Evolutionary conservation across 2,888 invertebrate genomes (phyloP).

Genomic region (Polyploca ridens): DNA sequence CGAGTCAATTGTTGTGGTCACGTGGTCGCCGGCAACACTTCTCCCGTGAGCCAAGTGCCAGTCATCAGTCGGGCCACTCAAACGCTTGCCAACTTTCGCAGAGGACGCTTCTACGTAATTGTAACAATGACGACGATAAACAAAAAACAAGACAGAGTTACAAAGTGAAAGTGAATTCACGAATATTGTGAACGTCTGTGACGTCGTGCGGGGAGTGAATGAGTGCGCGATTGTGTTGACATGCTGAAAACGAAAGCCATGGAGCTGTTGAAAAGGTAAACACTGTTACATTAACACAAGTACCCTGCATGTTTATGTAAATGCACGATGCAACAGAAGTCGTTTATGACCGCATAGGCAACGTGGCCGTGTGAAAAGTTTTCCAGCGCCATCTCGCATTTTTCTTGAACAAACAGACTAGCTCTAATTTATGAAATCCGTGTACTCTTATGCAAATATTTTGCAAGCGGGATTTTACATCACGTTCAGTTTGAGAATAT

Average conservation of each 20-base stretch:
- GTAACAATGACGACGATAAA: slow-evolving; percentile 12
- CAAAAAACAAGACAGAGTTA: slow-evolving; percentile 28
- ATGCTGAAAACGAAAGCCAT: slow-evolving; percentile 58
- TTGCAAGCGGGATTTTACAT: neutral
- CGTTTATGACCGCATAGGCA: neutral
- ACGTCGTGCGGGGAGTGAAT: slow-evolving; percentile 20
- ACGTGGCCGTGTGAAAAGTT: neutral
- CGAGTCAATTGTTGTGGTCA: slow-evolving; percentile 56
- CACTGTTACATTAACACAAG: neutral
- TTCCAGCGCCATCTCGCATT: neutral
- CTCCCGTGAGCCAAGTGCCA: slow-evolving; percentile 43
- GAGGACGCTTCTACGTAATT: slow-evolving; percentile 49
- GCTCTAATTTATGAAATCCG: neutral
- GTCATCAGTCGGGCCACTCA: slow-evolving; percentile 45
- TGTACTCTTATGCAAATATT: neutral
- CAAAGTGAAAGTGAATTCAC: slow-evolving; percentile 23
- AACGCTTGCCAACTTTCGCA: slow-evolving; percentile 65
- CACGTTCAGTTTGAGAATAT: neutral
- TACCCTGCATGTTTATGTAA: neutral
- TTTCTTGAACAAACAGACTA: neutral
- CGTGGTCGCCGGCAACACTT: slow-evolving; percentile 49
- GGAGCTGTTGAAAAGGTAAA: slow-evolving; percentile 62
- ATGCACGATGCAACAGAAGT: neutral
- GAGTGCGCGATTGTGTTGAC: slow-evolving; percentile 25
- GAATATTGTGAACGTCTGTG: slow-evolving; percentile 20